A percentile compares a stretch with the other conserved stretches of the same genome.
These are phyloP conservation scores for Vidua chalybeata DNA, from an alignment of 2,113 vertebrate species.

Conservation along the genomic window DNA sequence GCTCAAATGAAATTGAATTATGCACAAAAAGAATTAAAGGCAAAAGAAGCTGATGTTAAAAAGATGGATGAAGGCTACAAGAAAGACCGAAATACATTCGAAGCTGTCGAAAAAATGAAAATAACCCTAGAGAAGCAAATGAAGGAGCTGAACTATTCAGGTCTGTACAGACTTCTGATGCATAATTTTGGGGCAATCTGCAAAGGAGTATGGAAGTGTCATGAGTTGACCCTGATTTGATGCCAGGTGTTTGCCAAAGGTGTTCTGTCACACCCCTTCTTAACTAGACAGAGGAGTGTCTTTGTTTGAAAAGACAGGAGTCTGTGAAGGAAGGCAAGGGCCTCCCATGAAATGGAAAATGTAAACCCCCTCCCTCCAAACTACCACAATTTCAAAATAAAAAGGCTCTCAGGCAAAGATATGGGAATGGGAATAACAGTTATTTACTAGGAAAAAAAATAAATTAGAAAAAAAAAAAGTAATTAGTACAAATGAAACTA, in stretches of 20 bases:
- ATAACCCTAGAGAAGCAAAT: conserved; percentile 83
- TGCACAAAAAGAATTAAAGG: conserved; percentile 87
- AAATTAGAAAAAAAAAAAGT: too few species aligned
- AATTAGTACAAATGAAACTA: too few species aligned
- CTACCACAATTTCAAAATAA: too few species aligned
- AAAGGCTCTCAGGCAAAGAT: too few species aligned
- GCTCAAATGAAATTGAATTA: conserved; percentile 92
- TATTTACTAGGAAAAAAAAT: too few species aligned
- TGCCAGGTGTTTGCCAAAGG: neutral
- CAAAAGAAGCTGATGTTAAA: conserved; percentile 87
- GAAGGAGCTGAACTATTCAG: conserved; percentile 86
- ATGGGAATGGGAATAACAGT: too few species aligned
- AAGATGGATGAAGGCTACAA: conserved; percentile 89
- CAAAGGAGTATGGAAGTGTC: neutral
- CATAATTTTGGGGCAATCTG: neutral
- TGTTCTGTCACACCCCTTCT: rapidly evolving
- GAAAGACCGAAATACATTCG: conserved; percentile 81
- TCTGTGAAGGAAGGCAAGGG: too few species aligned
- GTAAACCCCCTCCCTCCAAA: too few species aligned
- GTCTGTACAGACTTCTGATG: conserved; percentile 57
- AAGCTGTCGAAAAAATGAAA: conserved; percentile 77
- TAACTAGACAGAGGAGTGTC: neutral
- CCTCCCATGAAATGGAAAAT: too few species aligned
- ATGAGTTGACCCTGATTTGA: neutral
- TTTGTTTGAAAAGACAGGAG: too few species aligned